A percentile compares a stretch with the other conserved stretches of the same genome.
Conservation (phyloP, 2,888 invertebrate species). For the Volucella inanis region DNA sequence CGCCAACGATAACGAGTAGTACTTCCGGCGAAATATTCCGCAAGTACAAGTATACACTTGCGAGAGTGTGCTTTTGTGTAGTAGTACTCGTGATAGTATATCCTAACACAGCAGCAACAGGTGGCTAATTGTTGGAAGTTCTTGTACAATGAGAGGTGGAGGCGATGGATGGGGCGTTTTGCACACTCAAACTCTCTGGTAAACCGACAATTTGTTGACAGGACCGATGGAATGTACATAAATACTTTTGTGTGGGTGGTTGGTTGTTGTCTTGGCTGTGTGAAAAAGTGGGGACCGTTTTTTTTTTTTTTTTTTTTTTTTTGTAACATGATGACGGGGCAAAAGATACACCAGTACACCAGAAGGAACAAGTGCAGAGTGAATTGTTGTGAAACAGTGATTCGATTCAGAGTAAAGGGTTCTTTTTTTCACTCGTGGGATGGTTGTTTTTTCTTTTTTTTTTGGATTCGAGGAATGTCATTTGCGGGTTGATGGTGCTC, state of each 20-base stretch:
- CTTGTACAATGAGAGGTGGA: background rate
- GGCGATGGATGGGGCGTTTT: background rate
- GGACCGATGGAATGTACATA: too few relatives aligned
- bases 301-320: too few relatives aligned
- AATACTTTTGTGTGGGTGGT: background rate
- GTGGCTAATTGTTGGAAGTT: constrained; percentile 29
- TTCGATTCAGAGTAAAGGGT: too few relatives aligned
- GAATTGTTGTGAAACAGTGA: too few relatives aligned
- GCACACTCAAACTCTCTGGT: background rate
- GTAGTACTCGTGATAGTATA: background rate
- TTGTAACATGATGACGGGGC: too few relatives aligned
- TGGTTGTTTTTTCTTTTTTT: too few relatives aligned
- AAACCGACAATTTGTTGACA: constrained; percentile 25
- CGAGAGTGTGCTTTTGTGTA: background rate
- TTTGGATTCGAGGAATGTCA: too few relatives aligned
- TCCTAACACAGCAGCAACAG: constrained; percentile 2
- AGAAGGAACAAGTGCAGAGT: too few relatives aligned
- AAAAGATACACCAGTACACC: too few relatives aligned
- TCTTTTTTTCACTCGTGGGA: too few relatives aligned
- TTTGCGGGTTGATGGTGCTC: too few relatives aligned
- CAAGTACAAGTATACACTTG: background rate
- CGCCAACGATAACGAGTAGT: constrained; percentile 3
- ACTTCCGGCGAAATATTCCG: background rate
- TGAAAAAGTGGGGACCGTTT: too few relatives aligned
- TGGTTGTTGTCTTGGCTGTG: background rate